Evolutionary conservation across 2,113 vertebrate species (phyloP).

Genomic region (Rhabdornis inornatus): DNA sequence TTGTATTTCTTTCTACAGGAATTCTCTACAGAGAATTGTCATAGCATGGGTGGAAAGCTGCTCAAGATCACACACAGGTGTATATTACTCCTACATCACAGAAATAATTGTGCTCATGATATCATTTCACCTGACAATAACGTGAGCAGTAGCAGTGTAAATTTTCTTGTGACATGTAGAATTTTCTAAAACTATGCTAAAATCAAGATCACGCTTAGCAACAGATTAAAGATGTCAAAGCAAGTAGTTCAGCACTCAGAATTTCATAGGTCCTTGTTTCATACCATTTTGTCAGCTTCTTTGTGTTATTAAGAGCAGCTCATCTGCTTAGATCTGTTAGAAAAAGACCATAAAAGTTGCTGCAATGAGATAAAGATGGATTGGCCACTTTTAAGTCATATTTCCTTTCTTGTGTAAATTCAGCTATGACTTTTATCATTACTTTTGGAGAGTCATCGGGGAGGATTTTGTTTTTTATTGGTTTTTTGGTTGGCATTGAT

Average conservation of each 20-base stretch:
- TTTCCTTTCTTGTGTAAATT: slow-evolving; percentile 62
- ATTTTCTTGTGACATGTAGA: background rate
- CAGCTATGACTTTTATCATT: slow-evolving; percentile 24
- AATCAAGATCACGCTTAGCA: fast-evolving
- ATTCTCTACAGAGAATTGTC: background rate
- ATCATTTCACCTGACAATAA: background rate
- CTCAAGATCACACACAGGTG: background rate
- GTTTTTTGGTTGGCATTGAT: slow-evolving; percentile 17
- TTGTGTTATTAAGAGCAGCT: slow-evolving; percentile 19
- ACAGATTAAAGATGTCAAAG: background rate
- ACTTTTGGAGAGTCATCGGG: background rate
- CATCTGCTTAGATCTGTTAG: background rate
- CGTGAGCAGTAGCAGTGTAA: background rate
- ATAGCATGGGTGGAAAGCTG: background rate
- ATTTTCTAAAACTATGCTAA: background rate
- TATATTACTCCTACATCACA: background rate
- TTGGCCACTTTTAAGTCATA: slow-evolving; percentile 40
- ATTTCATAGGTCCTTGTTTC: slow-evolving; percentile 14
- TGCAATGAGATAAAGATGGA: slow-evolving; percentile 21
- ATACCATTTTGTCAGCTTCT: background rate
- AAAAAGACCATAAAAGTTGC: slow-evolving; percentile 12
- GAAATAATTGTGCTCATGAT: background rate
- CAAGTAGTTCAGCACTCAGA: background rate
- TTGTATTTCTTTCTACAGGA: background rate
- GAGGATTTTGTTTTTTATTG: background rate